These are phyloP conservation scores for Amblyjoppa fuscipennis DNA, from an alignment of 2,888 invertebrate species.

Conservation along the genomic window DNA sequence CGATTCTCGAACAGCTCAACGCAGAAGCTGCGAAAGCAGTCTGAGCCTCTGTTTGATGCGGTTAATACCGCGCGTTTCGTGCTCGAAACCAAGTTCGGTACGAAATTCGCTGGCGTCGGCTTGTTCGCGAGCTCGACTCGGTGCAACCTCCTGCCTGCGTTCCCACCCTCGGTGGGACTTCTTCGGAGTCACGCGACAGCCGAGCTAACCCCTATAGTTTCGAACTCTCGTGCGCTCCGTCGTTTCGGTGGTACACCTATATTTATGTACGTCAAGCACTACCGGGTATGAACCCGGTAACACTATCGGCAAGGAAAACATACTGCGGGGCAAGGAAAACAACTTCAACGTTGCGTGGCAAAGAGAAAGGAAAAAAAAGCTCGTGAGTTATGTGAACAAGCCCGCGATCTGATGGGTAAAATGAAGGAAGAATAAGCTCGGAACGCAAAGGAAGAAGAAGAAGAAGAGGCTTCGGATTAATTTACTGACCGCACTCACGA, in stretches of 20 bases:
- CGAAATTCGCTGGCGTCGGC: constrained; percentile 48
- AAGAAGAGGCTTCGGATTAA: constrained; percentile 17
- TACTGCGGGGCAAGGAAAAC: background rate
- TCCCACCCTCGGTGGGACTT: constrained; percentile 32
- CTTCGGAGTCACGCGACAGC: constrained; percentile 53
- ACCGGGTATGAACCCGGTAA: background rate
- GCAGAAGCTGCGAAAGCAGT: constrained; percentile 14
- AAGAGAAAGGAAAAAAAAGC: constrained; percentile 1
- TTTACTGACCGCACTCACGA: constrained; percentile 23
- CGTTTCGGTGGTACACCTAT: constrained; percentile 6
- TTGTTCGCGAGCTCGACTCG: constrained; percentile 25
- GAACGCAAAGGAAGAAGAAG: background rate
- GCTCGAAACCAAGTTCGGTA: constrained; percentile 36
- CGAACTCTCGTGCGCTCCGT: constrained; percentile 27
- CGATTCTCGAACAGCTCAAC: background rate
- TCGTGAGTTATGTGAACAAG: constrained; percentile 17
- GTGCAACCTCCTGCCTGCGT: constrained; percentile 37
- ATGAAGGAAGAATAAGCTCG: background rate
- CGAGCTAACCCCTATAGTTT: constrained; percentile 15
- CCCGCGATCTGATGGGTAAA: constrained; percentile 1
- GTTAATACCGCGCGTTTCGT: constrained; percentile 37
- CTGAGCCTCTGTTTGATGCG: constrained; percentile 41
- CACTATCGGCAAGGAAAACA: background rate
- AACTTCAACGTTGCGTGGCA: constrained; percentile 11
- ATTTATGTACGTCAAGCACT: background rate